Evolutionary conservation across 2,113 vertebrate genomes (phyloP), one percentile per base, ranked within the genome.

Genomic region (Geococcyx californianus): DNA sequence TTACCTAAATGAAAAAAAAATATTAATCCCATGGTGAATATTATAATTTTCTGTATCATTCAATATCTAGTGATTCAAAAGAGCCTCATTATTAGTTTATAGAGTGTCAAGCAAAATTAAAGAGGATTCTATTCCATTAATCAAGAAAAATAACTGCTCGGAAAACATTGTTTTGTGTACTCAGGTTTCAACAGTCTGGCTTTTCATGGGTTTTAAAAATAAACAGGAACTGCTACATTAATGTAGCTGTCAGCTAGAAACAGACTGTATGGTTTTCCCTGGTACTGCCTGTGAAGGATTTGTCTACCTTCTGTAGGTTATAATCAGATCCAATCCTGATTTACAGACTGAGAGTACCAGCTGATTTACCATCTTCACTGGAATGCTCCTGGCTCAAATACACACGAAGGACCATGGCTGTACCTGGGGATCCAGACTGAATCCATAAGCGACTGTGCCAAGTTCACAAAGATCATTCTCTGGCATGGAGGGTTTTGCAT

Each of bases 301-400:
- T 79, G 36, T 60, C 28, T 79, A 40, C 23, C 67, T 88, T 83
- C 36, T 45, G 25, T 11, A 68, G 26, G 18, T 59, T 76, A 40
- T 19, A 55, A 6, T 33, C 25, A 70, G 12, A 63, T 55, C 20
- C 33, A 74, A 4, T 66, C 42, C 59, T 83, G 18, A 49, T 77
- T 40, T 85, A 28, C 0, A 0, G 36, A n/a, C 19, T 0, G 1
- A 47, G 12, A n/a, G 9, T 66, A 8, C 5, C 63, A 76, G 34
- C 25, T 49, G 31, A 77, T 47, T 86, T 40, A 45, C 2, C 29
- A 13, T 62, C 36, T 85, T 80, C 29, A 7, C 12, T 38, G 33
- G 25, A 77, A 40, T 6, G 5, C 6, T 56, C 11, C 49, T 73
- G 59, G 13, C 13, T 69, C n/a, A 66, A 59, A 38, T 7, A 17